Percentiles rank a stretch among this genome's conserved stretches.
Evolutionary conservation across 2,113 vertebrate species (phyloP).

Genomic region (Marcusenius ussheri): DNA sequence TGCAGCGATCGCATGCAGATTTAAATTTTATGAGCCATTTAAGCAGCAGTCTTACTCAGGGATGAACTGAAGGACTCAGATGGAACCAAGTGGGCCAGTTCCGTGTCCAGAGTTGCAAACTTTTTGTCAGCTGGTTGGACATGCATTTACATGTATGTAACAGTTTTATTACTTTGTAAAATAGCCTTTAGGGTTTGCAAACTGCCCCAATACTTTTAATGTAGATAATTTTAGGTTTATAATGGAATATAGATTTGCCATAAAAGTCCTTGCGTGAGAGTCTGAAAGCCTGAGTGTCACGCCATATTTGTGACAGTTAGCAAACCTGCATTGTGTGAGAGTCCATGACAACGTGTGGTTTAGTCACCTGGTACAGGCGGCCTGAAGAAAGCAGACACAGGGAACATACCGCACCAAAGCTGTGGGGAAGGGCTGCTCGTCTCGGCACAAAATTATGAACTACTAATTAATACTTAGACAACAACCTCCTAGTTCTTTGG

Average conservation of each 20-base stretch:
- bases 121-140: too few species aligned
- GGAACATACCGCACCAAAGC: too few species aligned
- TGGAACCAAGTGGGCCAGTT: neutral
- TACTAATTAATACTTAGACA: constrained; percentile 5
- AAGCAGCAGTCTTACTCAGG: neutral
- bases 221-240: too few species aligned
- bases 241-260: too few species aligned
- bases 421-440: neutral
- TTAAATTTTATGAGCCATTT: neutral
- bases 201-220: too few species aligned
- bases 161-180: too few species aligned
- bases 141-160: too few species aligned
- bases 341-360: neutral
- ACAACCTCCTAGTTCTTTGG: neutral
- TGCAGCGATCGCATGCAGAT: neutral
- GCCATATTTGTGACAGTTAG: too few species aligned
- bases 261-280: too few species aligned
- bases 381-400: neutral
- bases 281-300: too few species aligned
- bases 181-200: too few species aligned
- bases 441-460: neutral
- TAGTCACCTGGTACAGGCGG: neutral
- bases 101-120: too few species aligned
- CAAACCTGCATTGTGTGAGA: neutral
- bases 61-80: neutral